Evolutionary conservation across 2,113 vertebrate species (phyloP), one percentile per base, ranked within the genome.

Genomic region (Ploceus nigricollis): DNA sequence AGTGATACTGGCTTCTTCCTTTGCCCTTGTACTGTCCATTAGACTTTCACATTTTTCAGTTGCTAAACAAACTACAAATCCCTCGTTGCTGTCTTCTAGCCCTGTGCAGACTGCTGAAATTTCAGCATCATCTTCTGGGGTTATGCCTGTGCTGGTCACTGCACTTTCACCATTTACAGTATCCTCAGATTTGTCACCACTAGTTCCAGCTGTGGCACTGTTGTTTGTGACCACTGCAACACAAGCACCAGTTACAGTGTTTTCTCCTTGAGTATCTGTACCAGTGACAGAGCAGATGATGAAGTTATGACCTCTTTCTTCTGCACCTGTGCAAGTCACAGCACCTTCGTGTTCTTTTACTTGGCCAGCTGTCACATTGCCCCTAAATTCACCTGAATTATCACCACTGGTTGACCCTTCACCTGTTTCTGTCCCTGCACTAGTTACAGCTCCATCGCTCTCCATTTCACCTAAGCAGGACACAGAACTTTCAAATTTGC

Each of bases 111-210:
- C 96, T 7, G 91, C 95, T 6, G 97, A 95, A 37, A 95, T 89
- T 87, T 98, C 98, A n/a, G 97, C 94, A 24, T 98, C 95, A 70
- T 97, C 98, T 89, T 98, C 98, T 81, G 98, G 98, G 10, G 96
- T 98, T 71, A 98, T 98, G 35, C 98, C 98, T 8, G 98, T 98
- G 94, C 98, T 98, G 37, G 97, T 98, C 51, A 98, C 98, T 2
- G 98, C 63, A 2, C 98, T 98, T 73, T 98, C 98, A 6, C 98
- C 98, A 16, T 91, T 97, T 37, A 93, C 89, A 24, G 87, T 87
- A 45, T 97, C 97, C n/a, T 97, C 97, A 44, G 95, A 94, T 60
- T 97, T 97, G 82, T 94, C 77, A 63, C 92, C 35, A 8, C 92
- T 93, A 18, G 93, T 68, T 71, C 90, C 97, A 6, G 89, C 44